Conservation (phyloP, 2,797 vertebrate species). For the Remorina albescens region DNA sequence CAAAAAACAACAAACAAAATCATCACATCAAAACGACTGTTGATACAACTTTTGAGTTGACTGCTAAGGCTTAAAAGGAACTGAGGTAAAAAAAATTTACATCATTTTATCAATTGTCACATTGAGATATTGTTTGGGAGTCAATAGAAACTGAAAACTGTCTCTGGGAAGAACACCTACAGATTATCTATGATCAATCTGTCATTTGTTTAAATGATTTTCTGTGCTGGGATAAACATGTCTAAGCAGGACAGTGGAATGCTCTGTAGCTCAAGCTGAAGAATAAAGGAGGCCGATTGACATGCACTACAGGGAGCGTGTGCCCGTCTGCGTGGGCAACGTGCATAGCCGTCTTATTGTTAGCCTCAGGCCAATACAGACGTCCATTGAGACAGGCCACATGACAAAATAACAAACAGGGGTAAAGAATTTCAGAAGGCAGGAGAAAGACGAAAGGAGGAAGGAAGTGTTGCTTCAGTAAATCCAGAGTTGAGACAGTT, state of each 20-base stretch:
- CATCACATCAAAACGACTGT: neutral
- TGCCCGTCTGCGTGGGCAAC: constrained; percentile 20
- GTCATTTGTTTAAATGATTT: too few relatives aligned
- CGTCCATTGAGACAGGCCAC: constrained; percentile 72
- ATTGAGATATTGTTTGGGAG: too few relatives aligned
- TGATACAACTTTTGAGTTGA: neutral
- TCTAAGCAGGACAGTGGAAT: constrained; percentile 45
- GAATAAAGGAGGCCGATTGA: neutral
- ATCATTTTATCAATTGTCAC: neutral
- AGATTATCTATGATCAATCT: too few relatives aligned
- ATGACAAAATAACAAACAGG: constrained; percentile 65
- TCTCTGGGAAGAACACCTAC: neutral
- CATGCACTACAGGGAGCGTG: neutral
- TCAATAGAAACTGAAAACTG: neutral
- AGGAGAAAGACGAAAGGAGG: constrained; percentile 22
- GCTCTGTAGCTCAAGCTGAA: constrained; percentile 8
- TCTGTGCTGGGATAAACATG: constrained; percentile 7
- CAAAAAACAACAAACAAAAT: too few relatives aligned
- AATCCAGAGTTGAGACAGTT: neutral
- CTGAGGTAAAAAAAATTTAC: too few relatives aligned
- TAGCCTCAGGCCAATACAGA: constrained; percentile 59
- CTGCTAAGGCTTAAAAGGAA: neutral
- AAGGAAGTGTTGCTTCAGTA: constrained; percentile 10
- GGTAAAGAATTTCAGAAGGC: constrained; percentile 55
- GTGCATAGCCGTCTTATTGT: constrained; percentile 64